These are phyloP conservation scores for Alouatta palliata DNA, from an alignment of 2,113 vertebrate genomes.

Conservation along the genomic window DNA sequence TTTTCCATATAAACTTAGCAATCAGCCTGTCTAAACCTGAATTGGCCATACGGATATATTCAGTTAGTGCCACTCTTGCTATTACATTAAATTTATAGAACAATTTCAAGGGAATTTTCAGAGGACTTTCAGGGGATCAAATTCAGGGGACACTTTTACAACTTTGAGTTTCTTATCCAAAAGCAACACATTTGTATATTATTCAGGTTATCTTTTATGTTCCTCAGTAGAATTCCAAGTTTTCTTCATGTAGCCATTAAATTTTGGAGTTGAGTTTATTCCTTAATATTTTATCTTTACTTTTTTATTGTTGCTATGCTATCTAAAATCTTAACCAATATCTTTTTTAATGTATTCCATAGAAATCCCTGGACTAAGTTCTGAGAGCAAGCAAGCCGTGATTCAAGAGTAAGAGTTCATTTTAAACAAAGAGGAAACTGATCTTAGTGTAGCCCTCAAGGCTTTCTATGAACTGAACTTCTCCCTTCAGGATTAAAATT, in stretches of 20 bases:
- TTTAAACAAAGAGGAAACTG: neutral
- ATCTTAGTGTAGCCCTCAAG: neutral
- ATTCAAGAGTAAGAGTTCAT: neutral
- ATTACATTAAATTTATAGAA: neutral
- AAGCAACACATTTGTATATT: neutral
- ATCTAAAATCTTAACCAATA: neutral
- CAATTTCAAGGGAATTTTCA: neutral
- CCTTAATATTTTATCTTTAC: neutral
- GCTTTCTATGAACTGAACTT: no score
- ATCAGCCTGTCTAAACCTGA: neutral
- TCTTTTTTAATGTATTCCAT: neutral
- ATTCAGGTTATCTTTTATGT: neutral
- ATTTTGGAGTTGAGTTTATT: neutral
- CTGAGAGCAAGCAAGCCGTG: neutral
- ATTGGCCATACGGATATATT: neutral
- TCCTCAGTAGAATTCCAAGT: neutral
- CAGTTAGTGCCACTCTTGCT: neutral
- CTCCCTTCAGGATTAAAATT: neutral
- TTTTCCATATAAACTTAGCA: neutral
- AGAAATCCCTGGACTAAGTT: neutral
- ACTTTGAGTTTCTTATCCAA: neutral
- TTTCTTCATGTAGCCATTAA: neutral
- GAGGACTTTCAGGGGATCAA: neutral
- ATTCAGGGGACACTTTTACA: neutral
- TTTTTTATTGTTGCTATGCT: neutral